phyloP scores from a whole-genome alignment of 1,140 invertebrate species.

The Heliconius melpomene region DNA sequence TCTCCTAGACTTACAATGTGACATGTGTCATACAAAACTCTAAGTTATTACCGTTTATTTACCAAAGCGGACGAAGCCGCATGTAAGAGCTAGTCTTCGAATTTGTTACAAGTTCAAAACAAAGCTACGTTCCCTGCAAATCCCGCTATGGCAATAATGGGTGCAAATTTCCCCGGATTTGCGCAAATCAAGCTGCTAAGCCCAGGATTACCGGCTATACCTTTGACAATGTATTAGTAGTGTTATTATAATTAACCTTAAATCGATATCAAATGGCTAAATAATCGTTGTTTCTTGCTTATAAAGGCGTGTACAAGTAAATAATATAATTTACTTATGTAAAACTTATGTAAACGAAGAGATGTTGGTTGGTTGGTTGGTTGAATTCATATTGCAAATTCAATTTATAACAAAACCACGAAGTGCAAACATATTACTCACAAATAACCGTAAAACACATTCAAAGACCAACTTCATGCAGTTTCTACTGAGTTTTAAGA shows the following conservation, averaged over 20 bases:
- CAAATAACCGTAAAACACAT: conserved; percentile 13
- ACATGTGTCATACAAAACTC: too few species aligned
- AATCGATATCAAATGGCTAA: not conserved
- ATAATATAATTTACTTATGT: not conserved
- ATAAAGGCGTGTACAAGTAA: not conserved
- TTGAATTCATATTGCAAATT: not conserved
- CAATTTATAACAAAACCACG: not conserved
- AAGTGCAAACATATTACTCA: conserved; percentile 10
- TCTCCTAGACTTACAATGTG: too few species aligned
- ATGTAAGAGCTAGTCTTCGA: too few species aligned
- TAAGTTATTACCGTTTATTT: too few species aligned
- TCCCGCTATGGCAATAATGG: conserved; percentile 1
- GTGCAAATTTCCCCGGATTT: conserved; percentile 2
- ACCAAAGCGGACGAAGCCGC: too few species aligned
- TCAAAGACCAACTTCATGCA: conserved; percentile 11
- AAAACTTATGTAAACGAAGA: not conserved
- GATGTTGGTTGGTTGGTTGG: too few species aligned
- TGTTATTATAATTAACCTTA: conserved; percentile 11
- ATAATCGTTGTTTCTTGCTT: not conserved
- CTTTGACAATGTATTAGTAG: not conserved
- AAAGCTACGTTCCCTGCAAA: not conserved
- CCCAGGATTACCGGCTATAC: conserved; percentile 1
- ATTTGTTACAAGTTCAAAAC: conserved; percentile 7
- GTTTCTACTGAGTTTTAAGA: conserved; percentile 1
- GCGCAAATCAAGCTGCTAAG: conserved; percentile 7